A percentile compares a stretch with the other conserved stretches of the same genome.
These are phyloP conservation scores for Caradrina kadenii DNA, from an alignment of 2,888 invertebrate species.

Conservation along the genomic window DNA sequence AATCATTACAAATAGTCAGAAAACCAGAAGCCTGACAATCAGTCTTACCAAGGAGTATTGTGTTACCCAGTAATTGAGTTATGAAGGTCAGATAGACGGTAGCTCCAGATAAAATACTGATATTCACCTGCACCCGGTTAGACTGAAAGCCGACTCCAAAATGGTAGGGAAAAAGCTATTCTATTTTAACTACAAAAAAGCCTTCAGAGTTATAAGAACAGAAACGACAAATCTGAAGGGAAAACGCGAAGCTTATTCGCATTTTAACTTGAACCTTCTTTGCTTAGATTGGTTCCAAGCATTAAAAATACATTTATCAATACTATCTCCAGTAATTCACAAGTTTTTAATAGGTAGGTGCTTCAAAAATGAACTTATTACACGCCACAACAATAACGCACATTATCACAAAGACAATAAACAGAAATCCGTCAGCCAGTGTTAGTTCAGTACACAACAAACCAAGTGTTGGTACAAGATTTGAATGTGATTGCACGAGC, in stretches of 20 bases:
- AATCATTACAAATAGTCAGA: too few relatives aligned
- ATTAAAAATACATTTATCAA: too few relatives aligned
- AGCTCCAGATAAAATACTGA: too few relatives aligned
- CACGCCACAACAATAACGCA: not conserved
- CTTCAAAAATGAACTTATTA: not conserved
- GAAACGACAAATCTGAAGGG: not conserved
- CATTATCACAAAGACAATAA: conserved; percentile 27
- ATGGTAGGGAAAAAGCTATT: too few relatives aligned
- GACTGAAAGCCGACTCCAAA: too few relatives aligned
- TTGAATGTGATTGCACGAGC: conserved; percentile 62
- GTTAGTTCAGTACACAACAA: conserved; percentile 46
- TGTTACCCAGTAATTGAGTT: too few relatives aligned
- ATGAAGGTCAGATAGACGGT: too few relatives aligned
- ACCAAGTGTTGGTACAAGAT: conserved; percentile 53
- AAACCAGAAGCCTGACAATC: too few relatives aligned
- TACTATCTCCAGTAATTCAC: too few relatives aligned
- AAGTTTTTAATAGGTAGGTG: not conserved
- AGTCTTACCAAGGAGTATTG: too few relatives aligned
- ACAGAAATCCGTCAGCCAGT: conserved; percentile 30
- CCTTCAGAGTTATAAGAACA: not conserved
- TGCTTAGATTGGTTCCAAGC: not conserved
- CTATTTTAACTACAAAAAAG: not conserved
- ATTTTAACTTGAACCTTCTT: not conserved
- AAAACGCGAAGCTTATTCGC: not conserved
- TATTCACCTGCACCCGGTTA: too few relatives aligned